Evolutionary conservation across 2,888 invertebrate species (phyloP), one percentile per base, ranked within the genome.

Genomic region (Elmis aenea): DNA sequence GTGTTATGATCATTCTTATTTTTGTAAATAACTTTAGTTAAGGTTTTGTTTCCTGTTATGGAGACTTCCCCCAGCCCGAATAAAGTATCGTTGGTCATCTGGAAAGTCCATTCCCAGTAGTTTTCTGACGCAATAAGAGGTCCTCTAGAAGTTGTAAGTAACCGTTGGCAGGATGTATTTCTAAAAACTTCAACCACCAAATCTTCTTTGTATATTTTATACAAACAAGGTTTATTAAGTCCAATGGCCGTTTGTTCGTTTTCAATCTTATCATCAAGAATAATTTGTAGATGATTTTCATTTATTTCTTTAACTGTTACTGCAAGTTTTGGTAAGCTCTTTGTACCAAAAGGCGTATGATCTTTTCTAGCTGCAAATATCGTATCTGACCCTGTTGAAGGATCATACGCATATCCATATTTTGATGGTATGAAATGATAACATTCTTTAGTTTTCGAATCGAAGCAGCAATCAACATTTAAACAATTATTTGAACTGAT

Each of bases 31-130:
- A 66, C 58, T 52, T 58, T 66, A 0, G 53, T 58, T 2, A 61
- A 27, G 2, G 59, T 63, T 13, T 52, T 46, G 33, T 59, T 60
- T 45, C 49, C 48, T 10, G 49, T 61, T 1, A 76, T 46, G 8
- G 71, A 68, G 33, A 75, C 63, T 50, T 73, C 69, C 11, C 75
- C 77, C 2, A 81, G 59, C 1, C 79, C 81, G 41, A 72, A 79
- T 52, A 79, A 64, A 0, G 67, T 59, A 33, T 71, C 69, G 11
- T 73, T 65, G 0, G 74, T 74, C 15, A 80, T 49, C 44, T 68
- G 70, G 10, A 81, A 67, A 0, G 73, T 66, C 51, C 77, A 69
- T 58, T 80, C 80, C 76, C 78, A 78, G 49, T 77, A 79, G 24
- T 71, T 65, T 12, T 74, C 61, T 0, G 78, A 74, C 2, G 76